Conservation (phyloP, 2,888 invertebrate genomes). For the Torymus auratus region DNA sequence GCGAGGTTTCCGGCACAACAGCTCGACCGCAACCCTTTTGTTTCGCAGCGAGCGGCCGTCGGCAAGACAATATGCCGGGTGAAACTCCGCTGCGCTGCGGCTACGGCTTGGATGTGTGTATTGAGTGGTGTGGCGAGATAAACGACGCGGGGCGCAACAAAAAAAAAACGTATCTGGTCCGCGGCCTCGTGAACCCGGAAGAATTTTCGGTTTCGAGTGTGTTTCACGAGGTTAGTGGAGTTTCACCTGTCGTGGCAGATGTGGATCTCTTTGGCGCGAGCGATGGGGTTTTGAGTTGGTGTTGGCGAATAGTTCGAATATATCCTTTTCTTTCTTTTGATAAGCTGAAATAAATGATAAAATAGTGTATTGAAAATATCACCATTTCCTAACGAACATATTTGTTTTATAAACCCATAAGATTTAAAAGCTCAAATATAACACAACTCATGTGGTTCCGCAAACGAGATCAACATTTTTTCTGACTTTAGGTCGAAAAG, state of each 20-base stretch:
- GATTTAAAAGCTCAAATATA: too few relatives aligned
- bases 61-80: conserved; percentile 12
- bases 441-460: too few relatives aligned
- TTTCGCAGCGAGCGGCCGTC: conserved; percentile 31
- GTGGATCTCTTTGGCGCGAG: neutral
- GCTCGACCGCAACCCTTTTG: conserved; percentile 69
- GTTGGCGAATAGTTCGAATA: too few relatives aligned
- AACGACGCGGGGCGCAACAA: neutral
- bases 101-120: neutral
- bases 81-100: neutral
- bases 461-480: too few relatives aligned
- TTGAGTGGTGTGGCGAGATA: too few relatives aligned
- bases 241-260: conserved; percentile 19
- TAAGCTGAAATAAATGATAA: too few relatives aligned
- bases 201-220: neutral
- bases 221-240: neutral
- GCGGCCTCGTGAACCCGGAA: neutral
- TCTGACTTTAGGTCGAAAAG: too few relatives aligned
- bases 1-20: conserved; percentile 67
- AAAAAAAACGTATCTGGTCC: neutral
- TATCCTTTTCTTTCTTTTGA: too few relatives aligned
- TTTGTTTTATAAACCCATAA: too few relatives aligned
- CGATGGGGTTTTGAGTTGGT: too few relatives aligned
- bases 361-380: too few relatives aligned
- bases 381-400: too few relatives aligned